phyloP scores from a whole-genome alignment of 1,140 invertebrate species.

The Coptotermes formosanus region DNA sequence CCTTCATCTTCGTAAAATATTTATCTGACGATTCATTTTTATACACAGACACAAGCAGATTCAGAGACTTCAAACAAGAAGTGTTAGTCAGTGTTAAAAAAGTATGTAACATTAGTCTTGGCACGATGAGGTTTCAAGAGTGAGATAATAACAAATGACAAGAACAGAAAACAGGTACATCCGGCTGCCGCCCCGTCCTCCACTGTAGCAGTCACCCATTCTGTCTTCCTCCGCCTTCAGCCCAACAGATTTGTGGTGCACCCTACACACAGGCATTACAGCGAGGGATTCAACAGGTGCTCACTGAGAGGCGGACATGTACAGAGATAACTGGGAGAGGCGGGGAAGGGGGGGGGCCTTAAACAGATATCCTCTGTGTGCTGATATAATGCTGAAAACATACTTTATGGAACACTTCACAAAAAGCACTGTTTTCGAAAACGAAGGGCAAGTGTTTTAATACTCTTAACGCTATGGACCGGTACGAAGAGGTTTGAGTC shows the following conservation, averaged over 20 bases:
- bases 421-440: too few species aligned
- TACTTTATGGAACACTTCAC: too few species aligned
- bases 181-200: too few species aligned
- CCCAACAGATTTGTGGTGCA: not conserved
- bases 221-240: not conserved
- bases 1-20: not conserved
- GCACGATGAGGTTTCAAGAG: not conserved
- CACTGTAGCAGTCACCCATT: not conserved
- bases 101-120: slow-evolving; percentile 13
- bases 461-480: too few species aligned
- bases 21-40: not conserved
- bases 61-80: not conserved
- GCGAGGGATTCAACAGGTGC: not conserved
- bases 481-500: too few species aligned
- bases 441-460: too few species aligned
- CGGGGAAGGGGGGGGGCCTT: too few species aligned
- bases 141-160: not conserved
- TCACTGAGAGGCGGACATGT: not conserved
- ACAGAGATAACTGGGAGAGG: not conserved
- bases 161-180: not conserved
- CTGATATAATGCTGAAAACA: too few species aligned
- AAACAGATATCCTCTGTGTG: too few species aligned
- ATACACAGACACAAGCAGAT: not conserved
- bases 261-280: not conserved
- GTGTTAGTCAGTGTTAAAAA: not conserved